Evolutionary conservation across 53 echinoderm and acorn worm genomes (phyloP), one percentile per base, ranked within the genome.

Genomic region (Holothuria scabra): DNA sequence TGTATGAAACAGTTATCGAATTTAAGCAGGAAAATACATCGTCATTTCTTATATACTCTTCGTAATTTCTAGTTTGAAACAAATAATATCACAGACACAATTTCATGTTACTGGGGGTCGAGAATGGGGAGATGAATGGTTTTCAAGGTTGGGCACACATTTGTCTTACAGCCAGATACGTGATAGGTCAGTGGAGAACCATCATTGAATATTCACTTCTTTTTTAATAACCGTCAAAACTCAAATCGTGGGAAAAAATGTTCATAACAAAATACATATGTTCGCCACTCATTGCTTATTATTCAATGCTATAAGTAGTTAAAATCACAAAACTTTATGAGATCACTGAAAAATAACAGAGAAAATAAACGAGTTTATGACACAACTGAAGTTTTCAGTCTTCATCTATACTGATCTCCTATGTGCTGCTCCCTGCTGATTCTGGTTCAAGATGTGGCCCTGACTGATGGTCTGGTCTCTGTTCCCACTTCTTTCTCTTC

Each of bases 321-420:
- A 63, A 63, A 63, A 63, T 63, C 21, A 48, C 48, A 63, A 24
- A 19, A 19, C 63, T 63, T 63, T 63, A 63, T 13, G 21, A 63
- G 7, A 63, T 13, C 63, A 7, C n/a, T 61, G 61, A 61, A 6
- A 61, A 61, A 5, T 61, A 16, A 6, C 12, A 61, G 61, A 61
- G 12, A 12, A 61, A 61, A 61, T 61, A 61, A 61, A 61, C 4
- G 61, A 61, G 21, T 9, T 63, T 63, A 7, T 20, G 1, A 63
- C 10, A 63, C 63, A 2, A 13, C 21, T 4, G 7, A 4, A 4
- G 6, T 12, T 63, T 4, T 13, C 21, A 63, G 1, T 63, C 63
- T 13, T 25, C 63, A 13, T 7, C 1, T 29, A 1, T 63, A 29
- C 29, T 63, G 63, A 16, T 63, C 21, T 63, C 63, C 19, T 63